phyloP scores from a whole-genome alignment of 2,113 vertebrate species.

The Rhegmatorhina hoffmannsi region DNA sequence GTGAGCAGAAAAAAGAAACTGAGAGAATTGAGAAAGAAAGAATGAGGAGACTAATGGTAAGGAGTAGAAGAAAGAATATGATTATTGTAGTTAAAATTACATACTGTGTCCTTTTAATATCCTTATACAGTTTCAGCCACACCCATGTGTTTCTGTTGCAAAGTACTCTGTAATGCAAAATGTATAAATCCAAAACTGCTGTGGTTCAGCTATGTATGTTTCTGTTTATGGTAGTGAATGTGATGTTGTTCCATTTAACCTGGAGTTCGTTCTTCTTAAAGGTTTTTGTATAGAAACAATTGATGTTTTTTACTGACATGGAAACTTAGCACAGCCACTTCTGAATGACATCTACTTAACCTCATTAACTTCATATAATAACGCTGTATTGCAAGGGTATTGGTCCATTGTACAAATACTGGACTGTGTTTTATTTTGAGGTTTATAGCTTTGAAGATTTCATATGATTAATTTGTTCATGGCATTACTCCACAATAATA shows the following conservation, averaged over 20 bases:
- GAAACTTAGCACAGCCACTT: neutral
- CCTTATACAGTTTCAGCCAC: neutral
- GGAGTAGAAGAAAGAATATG: neutral
- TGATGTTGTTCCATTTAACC: neutral
- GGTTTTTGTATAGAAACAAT: neutral
- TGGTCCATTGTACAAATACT: neutral
- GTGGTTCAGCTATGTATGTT: neutral
- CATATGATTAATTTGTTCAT: neutral
- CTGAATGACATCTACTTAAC: neutral
- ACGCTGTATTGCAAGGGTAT: neutral
- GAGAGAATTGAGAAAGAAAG: slow-evolving; percentile 98
- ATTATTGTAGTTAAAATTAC: neutral
- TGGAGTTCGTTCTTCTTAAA: neutral
- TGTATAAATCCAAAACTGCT: neutral
- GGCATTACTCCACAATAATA: neutral
- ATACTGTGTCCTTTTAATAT: neutral
- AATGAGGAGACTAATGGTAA: slow-evolving; percentile 97
- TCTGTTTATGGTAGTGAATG: neutral
- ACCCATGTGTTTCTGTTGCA: neutral
- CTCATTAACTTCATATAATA: neutral
- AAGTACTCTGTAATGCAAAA: neutral
- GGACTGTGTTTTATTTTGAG: neutral
- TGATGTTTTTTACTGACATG: neutral
- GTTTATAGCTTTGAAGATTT: neutral
- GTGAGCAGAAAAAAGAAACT: slow-evolving; percentile 98